Base-by-base conservation (phyloP, 1,140 invertebrate genomes). In the Drosophila subobscura region DNA sequence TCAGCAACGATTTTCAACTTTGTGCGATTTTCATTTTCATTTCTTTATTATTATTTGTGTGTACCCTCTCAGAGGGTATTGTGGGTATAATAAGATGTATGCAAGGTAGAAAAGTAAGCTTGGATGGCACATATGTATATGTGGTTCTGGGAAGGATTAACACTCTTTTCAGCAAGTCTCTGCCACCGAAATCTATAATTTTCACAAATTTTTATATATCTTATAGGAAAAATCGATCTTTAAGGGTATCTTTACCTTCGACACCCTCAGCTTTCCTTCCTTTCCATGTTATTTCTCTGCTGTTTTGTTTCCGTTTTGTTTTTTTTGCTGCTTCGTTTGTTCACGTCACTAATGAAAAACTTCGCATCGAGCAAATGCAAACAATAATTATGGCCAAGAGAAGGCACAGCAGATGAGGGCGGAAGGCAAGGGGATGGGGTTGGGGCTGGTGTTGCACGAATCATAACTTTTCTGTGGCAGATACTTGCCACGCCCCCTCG, bases 1-100 rank as follows among this genome's bases (percentile, higher is more conserved):
- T 41, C 53, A 53, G 54, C 71, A 66, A 51, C 72, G 67, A 88
- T 88, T 88, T 83, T 73, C 64, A 79, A 79, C 83, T 83, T 83
- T 83, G 65, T 88, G 77, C 56, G 77, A 57, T 59, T 71, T 66
- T 61, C 72, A 57, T 59, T 71, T 66, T 61, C 72, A 75, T 59
- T 45, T 67, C 79, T 60, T 70, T 79, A 84, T 78, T 64, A 78
- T 57, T 54, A 63, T 53, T 67, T 63, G 33, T 37, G 33, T 12
- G 4, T 20, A 1, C 33, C 33, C 10, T 37, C 12, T 37, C 33
- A 37, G 12, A 23, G 46, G 33, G 33, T 12, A 4, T 10, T 37
- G 4, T 4, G 33, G 33, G 29, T 33, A 33, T 10, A 12, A 37
- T 2, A 12, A 12, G 33, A 37, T 10, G 33, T 2, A 37, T 12